Evolutionary conservation across 2,113 vertebrate genomes (phyloP).

Genomic region (Beaufortia kweichowensis): DNA sequence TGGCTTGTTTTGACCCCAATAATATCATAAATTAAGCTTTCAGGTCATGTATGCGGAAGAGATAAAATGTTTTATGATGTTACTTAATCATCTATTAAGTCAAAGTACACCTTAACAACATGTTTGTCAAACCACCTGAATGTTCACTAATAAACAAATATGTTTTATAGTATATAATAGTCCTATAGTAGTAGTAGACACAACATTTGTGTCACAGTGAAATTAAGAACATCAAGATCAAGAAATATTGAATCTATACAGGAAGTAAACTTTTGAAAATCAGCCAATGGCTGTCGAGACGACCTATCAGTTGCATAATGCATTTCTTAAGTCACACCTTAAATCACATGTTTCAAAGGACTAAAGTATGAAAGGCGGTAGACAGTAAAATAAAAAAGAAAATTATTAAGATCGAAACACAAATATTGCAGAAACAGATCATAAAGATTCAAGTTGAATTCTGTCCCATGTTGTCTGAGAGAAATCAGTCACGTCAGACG

Average conservation of each 20-base stretch:
- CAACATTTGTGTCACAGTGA: neutral
- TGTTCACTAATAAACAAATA: neutral
- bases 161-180: no score
- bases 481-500: neutral
- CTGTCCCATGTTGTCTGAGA: neutral
- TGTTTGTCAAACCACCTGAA: neutral
- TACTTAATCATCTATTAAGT: conserved; percentile 16
- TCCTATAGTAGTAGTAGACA: no score
- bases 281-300: neutral
- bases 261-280: neutral
- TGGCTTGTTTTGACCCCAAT: no score
- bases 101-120: conserved; percentile 20
- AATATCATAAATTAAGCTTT: no score
- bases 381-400: neutral
- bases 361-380: neutral
- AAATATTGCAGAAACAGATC: neutral
- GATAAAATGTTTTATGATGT: conserved; percentile 19
- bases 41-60: neutral
- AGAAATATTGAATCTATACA: neutral
- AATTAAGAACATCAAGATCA: neutral
- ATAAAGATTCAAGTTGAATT: neutral
- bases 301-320: neutral
- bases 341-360: neutral
- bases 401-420: neutral
- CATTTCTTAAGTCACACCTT: no score